Evolutionary conservation across 2,113 vertebrate genomes (phyloP).

Genomic region (Menidia beryllina): DNA sequence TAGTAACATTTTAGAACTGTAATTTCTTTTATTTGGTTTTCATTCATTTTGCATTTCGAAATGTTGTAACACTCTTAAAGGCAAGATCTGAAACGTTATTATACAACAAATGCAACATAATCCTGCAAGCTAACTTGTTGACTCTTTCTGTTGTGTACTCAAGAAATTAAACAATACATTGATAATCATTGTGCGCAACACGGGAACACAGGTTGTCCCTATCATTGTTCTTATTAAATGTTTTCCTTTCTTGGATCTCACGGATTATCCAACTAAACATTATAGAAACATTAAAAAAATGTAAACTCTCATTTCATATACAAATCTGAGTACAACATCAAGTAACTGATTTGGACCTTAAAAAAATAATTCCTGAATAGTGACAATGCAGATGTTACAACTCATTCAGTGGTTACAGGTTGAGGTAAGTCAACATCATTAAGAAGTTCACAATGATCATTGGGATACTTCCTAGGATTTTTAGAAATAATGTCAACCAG

Average conservation of each 20-base stretch:
- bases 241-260: no score
- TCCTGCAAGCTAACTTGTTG: background rate
- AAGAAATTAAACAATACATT: background rate
- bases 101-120: background rate
- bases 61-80: background rate
- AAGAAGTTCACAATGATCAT: background rate
- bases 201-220: background rate
- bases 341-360: background rate
- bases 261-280: background rate
- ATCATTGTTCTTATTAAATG: background rate
- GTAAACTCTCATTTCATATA: background rate
- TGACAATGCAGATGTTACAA: background rate
- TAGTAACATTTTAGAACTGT: fast-evolving
- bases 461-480: background rate
- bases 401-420: background rate
- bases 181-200: background rate
- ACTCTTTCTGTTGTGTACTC: background rate
- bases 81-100: background rate
- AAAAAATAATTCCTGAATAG: background rate
- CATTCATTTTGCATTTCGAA: background rate
- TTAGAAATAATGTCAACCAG: background rate
- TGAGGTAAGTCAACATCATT: constrained; percentile 4
- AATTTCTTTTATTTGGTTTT: background rate
- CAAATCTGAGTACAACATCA: background rate
- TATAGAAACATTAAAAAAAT: background rate